Evolutionary conservation across 2,888 invertebrate species (phyloP), one percentile per base, ranked within the genome.

Genomic region (Pherbina coryleti): DNA sequence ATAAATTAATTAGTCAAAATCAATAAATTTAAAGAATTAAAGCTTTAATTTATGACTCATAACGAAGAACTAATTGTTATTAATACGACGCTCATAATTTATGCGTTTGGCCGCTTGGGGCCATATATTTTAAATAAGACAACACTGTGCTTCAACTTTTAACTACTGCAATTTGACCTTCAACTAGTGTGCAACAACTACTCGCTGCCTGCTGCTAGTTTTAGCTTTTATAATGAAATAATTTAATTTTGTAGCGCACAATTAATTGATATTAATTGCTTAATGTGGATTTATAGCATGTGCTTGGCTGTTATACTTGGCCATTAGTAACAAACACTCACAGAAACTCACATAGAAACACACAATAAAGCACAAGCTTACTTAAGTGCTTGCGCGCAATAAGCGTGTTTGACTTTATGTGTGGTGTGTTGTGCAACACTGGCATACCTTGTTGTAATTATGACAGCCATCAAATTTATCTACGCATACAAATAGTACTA

Each of bases 191-290:
- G 22, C 55, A 44, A 7, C 44, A 11, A 44, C 44, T 44, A 44
- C 44, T 44, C 3, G 28, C 57, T 60, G 17, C 28, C 25, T 60
- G 25, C 60, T 60, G 28, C 11, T 2, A 55, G 55, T 60, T 60
- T 60, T 60, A 28, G 28, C 69, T 69, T 22, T 5, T n/a, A 64
- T 25, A 19, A 28, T 51, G 75, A 25, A 75, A 75, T 67, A 75
- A 75, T 75, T 75, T 25, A 66, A 75, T 75, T 66, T 66, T 67
- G 75, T 75, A 67, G 66, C 34, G 31, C 79, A 85, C 85, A 84
- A 85, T 85, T 85, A 85, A 86, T 86, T 85, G 85, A 82, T 86
- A 85, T 85, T 85, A 86, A 86, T 86, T 85, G 84, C 85, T 81
- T 82, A 81, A 81, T 81, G 79, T 85, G 83, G 81, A 85, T 86